A percentile compares a stretch with the other conserved stretches of the same genome.
These are phyloP conservation scores for Aleiodes testaceus DNA, from an alignment of 2,888 invertebrate species.

Conservation along the genomic window DNA sequence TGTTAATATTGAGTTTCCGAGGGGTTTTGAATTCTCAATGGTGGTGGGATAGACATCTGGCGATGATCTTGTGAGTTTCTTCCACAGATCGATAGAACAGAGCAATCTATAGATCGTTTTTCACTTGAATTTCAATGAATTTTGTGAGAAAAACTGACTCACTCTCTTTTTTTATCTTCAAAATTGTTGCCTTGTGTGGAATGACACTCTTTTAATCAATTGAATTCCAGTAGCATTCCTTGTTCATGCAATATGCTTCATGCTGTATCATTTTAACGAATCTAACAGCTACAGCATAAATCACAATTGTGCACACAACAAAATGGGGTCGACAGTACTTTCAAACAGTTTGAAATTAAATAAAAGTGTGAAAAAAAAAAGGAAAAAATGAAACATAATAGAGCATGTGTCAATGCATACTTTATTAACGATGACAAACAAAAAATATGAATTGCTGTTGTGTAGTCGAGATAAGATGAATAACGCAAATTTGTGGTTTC, in stretches of 20 bases:
- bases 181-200: not conserved
- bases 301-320: constrained; percentile 27
- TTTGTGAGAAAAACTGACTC: too few relatives aligned
- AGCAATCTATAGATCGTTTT: too few relatives aligned
- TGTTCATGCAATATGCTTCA: constrained; percentile 5
- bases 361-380: not conserved
- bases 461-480: constrained; percentile 16
- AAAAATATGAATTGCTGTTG: constrained; percentile 36
- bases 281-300: not conserved
- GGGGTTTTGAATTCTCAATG: too few relatives aligned
- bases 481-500: too few relatives aligned
- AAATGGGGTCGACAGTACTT: constrained; percentile 45
- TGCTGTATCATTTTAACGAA: constrained; percentile 21
- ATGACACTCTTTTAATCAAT: not conserved
- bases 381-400: constrained; percentile 10
- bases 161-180: too few relatives aligned
- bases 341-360: not conserved
- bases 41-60: too few relatives aligned
- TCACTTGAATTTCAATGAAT: too few relatives aligned
- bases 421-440: constrained; percentile 27
- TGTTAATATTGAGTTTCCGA: not conserved
- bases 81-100: too few relatives aligned
- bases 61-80: too few relatives aligned
- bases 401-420: constrained; percentile 12
- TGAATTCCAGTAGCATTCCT: constrained; percentile 15